Conservation (phyloP, 2,888 invertebrate genomes). For the Hydrotaea cyrtoneurina region DNA sequence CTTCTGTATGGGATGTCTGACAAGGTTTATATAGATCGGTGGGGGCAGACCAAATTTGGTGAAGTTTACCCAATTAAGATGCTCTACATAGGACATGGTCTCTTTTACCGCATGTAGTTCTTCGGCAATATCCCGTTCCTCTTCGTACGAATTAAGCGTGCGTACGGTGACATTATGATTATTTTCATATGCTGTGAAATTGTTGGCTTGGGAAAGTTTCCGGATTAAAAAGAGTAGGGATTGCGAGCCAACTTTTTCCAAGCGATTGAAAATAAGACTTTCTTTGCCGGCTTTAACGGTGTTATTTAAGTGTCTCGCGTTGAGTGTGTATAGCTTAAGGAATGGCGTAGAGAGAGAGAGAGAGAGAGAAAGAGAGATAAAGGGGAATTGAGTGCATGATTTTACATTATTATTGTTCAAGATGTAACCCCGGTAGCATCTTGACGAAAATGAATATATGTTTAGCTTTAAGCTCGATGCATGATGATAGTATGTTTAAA, state of each 20-base stretch:
- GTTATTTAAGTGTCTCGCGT: constrained; percentile 73
- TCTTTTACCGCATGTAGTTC: constrained; percentile 87
- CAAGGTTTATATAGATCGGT: constrained; percentile 93
- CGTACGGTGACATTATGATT: no score
- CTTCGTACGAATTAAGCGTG: background rate
- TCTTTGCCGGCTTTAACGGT: constrained; percentile 82
- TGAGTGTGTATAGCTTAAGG: constrained; percentile 70
- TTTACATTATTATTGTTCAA: no score
- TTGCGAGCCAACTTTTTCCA: constrained; percentile 95
- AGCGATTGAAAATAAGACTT: constrained; percentile 91
- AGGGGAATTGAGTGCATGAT: no score
- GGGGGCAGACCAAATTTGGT: constrained; percentile 88
- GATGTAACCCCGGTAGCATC: no score
- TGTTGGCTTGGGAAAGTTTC: constrained; percentile 81
- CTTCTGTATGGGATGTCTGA: constrained; percentile 92
- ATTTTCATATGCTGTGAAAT: constrained; percentile 64
- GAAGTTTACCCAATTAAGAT: constrained; percentile 93
- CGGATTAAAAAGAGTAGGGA: constrained; percentile 91
- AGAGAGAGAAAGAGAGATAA: no score
- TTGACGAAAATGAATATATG: no score
- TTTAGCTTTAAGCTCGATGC: background rate
- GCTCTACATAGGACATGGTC: constrained; percentile 91
- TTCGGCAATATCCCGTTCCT: constrained; percentile 86
- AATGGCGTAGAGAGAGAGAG: background rate
- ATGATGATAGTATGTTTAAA: background rate